Percentiles rank a stretch among this genome's conserved stretches.
These are phyloP conservation scores for Empidonax traillii DNA, from an alignment of 2,113 vertebrate genomes.

Conservation along the genomic window DNA sequence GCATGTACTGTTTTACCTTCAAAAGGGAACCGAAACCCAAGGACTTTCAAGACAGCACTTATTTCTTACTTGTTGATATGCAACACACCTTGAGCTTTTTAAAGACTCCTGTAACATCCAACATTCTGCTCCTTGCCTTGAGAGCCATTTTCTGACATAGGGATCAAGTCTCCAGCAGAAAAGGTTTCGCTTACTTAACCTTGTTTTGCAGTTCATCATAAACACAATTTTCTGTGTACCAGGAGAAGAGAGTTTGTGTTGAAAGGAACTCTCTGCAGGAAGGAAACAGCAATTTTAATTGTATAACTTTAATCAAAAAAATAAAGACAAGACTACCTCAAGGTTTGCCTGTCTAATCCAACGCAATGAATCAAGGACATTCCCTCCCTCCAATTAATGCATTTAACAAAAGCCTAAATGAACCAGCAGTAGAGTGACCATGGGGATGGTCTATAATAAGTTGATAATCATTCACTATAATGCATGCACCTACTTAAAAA, in stretches of 20 bases:
- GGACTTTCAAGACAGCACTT: conserved; percentile 40
- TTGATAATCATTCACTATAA: neutral
- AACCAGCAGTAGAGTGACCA: conserved; percentile 22
- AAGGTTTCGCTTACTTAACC: neutral
- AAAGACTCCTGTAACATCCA: neutral
- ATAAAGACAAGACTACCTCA: conserved; percentile 17
- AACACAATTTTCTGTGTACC: neutral
- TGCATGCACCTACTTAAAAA: neutral
- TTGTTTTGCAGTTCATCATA: neutral
- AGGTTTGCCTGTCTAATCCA: neutral
- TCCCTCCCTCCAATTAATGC: neutral
- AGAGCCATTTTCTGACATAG: neutral
- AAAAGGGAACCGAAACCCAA: conserved; percentile 59
- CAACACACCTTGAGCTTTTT: neutral
- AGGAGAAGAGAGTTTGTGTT: neutral
- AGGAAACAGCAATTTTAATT: conserved; percentile 2
- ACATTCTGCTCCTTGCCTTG: neutral
- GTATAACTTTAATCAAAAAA: conserved; percentile 17
- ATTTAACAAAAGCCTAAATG: conserved; percentile 38
- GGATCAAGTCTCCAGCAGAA: neutral
- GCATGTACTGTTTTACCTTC: conserved; percentile 12
- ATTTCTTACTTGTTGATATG: conserved; percentile 24
- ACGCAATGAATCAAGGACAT: neutral
- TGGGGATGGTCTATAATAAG: neutral
- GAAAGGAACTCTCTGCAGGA: neutral